Percentiles rank a stretch among this genome's conserved stretches.
phyloP scores from a whole-genome alignment of 2,888 invertebrate genomes.

The Eupithecia subumbrata region DNA sequence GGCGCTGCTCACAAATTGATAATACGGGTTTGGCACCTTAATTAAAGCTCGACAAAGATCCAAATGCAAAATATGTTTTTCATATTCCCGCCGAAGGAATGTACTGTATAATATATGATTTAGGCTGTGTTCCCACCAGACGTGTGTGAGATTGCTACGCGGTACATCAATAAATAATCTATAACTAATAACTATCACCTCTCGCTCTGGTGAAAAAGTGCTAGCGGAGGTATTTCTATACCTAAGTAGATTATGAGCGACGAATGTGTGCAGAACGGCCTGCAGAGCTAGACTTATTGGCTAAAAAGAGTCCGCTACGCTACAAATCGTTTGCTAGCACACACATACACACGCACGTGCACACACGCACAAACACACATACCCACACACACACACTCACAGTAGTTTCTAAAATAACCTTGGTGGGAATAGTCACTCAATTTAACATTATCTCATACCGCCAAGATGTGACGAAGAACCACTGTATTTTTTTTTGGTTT shows the following conservation, averaged over 20 bases:
- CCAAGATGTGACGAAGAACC: no score
- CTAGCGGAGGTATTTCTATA: no score
- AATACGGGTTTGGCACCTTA: conserved; percentile 36
- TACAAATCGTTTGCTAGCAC: neutral
- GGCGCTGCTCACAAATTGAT: conserved; percentile 33
- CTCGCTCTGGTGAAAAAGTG: no score
- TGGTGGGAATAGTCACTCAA: neutral
- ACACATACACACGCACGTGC: neutral
- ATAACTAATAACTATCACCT: no score
- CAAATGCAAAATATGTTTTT: conserved; percentile 36
- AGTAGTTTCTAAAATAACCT: neutral
- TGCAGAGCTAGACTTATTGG: neutral
- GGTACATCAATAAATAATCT: neutral
- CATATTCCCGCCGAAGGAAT: conserved; percentile 21
- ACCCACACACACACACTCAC: neutral
- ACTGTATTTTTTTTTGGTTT: no score
- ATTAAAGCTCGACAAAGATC: conserved; percentile 33
- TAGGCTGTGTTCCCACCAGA: neutral
- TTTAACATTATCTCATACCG: no score
- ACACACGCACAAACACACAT: neutral
- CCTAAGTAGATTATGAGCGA: neutral
- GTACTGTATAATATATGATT: neutral
- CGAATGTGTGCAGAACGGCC: neutral
- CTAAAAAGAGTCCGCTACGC: neutral
- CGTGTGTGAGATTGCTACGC: neutral